These are phyloP conservation scores for Emydura subglobosa DNA, from an alignment of 2,113 vertebrate species.

Conservation along the genomic window DNA sequence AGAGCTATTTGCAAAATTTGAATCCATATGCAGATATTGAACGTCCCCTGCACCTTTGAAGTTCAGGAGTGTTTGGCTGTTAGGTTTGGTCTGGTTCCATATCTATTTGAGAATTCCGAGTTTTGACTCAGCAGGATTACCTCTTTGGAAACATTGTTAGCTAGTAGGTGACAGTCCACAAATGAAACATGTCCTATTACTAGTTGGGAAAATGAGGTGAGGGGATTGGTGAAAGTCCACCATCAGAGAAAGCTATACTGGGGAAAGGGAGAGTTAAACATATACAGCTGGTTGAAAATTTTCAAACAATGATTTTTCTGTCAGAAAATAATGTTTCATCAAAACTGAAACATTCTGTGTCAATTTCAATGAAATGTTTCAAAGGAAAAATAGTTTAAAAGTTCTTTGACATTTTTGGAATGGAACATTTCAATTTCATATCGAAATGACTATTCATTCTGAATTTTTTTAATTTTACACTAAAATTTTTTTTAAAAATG, in stretches of 20 bases:
- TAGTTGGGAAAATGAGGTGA: background rate
- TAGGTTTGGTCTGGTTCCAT: background rate
- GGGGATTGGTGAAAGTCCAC: background rate
- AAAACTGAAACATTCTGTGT: background rate
- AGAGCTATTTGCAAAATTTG: background rate
- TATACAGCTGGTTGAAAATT: background rate
- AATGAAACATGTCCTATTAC: background rate
- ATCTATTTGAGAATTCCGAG: background rate
- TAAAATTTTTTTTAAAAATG: background rate
- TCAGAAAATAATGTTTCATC: background rate
- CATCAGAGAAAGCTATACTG: background rate
- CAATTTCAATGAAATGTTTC: background rate
- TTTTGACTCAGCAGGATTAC: background rate
- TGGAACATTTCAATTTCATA: background rate
- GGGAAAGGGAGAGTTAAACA: background rate
- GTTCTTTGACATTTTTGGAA: background rate
- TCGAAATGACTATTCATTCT: background rate
- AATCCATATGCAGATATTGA: background rate
- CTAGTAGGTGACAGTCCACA: background rate
- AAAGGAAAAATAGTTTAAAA: background rate
- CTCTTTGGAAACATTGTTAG: background rate
- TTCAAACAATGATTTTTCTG: background rate
- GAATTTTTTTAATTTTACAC: background rate
- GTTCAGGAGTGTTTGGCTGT: background rate
- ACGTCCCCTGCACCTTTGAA: background rate